Percentiles rank a stretch among this genome's conserved stretches.
phyloP scores from a whole-genome alignment of 2,888 invertebrate species.

The Cheiracanthium punctorium region DNA sequence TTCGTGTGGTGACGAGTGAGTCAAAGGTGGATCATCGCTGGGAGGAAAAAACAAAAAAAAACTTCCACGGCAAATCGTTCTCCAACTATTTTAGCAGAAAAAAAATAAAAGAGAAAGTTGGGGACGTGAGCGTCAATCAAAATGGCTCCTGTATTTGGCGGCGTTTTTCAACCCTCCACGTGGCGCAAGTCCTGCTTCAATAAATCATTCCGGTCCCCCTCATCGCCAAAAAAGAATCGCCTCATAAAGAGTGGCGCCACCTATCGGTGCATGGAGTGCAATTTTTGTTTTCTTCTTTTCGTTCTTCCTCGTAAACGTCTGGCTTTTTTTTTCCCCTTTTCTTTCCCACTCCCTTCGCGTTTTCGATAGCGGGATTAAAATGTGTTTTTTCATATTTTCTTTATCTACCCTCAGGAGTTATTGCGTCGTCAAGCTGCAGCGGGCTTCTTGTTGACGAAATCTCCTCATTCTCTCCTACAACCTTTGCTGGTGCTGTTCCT shows the following conservation, averaged over 20 bases:
- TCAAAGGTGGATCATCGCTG: constrained; percentile 3
- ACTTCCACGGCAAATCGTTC: constrained; percentile 8
- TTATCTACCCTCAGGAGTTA: neutral
- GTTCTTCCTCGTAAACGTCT: neutral
- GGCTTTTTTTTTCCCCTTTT: constrained; percentile 11
- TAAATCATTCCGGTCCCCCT: constrained; percentile 46
- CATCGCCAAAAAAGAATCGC: constrained; percentile 30
- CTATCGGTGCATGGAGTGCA: constrained; percentile 24
- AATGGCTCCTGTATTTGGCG: constrained; percentile 35
- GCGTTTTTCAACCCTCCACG: constrained; percentile 36
- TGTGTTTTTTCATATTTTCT: constrained; percentile 17
- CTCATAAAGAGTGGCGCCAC: constrained; percentile 55
- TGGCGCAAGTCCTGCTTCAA: constrained; percentile 25
- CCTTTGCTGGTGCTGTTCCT: too few relatives aligned
- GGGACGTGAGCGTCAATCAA: constrained; percentile 24
- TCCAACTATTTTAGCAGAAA: constrained; percentile 11
- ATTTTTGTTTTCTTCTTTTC: neutral
- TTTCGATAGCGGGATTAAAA: neutral
- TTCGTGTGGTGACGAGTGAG: neutral
- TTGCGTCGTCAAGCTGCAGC: neutral
- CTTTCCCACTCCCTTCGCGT: neutral
- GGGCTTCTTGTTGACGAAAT: constrained; percentile 16
- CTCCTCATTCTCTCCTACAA: neutral
- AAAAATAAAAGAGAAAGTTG: neutral
- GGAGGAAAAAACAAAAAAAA: constrained; percentile 9